phyloP scores from a whole-genome alignment of 2,888 invertebrate genomes.

The Tetropium fuscum region DNA sequence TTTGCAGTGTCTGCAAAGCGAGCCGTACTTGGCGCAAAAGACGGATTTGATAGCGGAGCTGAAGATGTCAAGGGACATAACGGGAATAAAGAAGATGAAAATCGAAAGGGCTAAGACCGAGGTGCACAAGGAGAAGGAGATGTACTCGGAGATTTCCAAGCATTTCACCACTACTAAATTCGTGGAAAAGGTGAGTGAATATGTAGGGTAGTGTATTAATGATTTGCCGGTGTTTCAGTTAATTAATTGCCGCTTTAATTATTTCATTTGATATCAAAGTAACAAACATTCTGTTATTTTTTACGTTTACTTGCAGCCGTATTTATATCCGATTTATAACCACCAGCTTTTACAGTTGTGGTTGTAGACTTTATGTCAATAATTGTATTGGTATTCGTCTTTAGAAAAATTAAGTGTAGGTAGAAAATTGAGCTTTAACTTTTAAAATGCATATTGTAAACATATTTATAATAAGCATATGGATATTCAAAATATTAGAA shows the following conservation, averaged over 20 bases:
- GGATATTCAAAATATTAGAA: too few relatives aligned
- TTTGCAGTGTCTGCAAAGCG: slow-evolving; percentile 78
- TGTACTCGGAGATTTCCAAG: slow-evolving; percentile 86
- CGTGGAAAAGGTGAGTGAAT: slow-evolving; percentile 83
- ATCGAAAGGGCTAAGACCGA: slow-evolving; percentile 89
- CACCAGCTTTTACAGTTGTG: too few relatives aligned
- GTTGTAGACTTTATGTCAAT: too few relatives aligned
- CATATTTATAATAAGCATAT: too few relatives aligned
- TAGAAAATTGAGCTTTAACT: too few relatives aligned
- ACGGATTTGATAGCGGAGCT: slow-evolving; percentile 92
- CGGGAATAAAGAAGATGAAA: slow-evolving; percentile 94
- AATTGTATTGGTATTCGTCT: too few relatives aligned
- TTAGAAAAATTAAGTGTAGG: too few relatives aligned
- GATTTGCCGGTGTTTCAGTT: neutral
- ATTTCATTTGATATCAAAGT: too few relatives aligned
- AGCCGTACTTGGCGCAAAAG: slow-evolving; percentile 80
- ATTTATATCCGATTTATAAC: too few relatives aligned
- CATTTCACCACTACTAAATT: slow-evolving; percentile 88
- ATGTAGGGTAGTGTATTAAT: slow-evolving; percentile 17
- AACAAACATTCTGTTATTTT: too few relatives aligned
- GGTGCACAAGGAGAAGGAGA: slow-evolving; percentile 84
- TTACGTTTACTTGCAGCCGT: too few relatives aligned
- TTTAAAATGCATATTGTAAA: too few relatives aligned
- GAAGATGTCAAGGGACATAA: slow-evolving; percentile 92
- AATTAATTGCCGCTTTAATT: slow-evolving; percentile 35